phyloP scores from a whole-genome alignment of 2,797 vertebrate genomes.

The Tenualosa thibaudeaui region DNA sequence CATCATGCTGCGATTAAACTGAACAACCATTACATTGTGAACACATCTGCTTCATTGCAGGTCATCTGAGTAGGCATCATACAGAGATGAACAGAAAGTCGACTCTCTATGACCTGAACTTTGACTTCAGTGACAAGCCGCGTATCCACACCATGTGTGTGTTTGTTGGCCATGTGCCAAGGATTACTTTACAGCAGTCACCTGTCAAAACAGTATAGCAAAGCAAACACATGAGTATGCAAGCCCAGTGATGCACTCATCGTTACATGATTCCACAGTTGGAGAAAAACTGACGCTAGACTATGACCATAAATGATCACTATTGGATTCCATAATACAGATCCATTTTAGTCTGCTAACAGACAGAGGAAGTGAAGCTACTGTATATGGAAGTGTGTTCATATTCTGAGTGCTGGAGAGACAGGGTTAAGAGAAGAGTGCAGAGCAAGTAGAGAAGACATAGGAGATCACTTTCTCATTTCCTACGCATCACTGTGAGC shows the following conservation, averaged over 20 bases:
- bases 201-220: neutral
- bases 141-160: neutral
- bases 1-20: no score
- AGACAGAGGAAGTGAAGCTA: neutral
- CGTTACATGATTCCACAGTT: neutral
- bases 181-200: neutral
- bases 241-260: neutral
- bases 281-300: neutral
- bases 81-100: neutral
- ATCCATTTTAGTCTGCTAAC: neutral
- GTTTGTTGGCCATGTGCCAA: neutral
- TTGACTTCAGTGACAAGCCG: neutral
- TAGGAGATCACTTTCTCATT: constrained; percentile 18
- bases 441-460: no score
- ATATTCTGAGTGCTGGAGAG: neutral
- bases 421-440: neutral
- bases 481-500: constrained; percentile 4
- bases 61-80: neutral
- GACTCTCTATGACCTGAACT: neutral
- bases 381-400: neutral
- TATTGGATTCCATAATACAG: neutral
- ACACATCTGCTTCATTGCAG: neutral
- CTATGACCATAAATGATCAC: neutral
- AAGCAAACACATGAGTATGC: neutral
- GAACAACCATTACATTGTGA: no score